phyloP scores from a whole-genome alignment of 2,797 vertebrate species.

The Picus viridis region DNA sequence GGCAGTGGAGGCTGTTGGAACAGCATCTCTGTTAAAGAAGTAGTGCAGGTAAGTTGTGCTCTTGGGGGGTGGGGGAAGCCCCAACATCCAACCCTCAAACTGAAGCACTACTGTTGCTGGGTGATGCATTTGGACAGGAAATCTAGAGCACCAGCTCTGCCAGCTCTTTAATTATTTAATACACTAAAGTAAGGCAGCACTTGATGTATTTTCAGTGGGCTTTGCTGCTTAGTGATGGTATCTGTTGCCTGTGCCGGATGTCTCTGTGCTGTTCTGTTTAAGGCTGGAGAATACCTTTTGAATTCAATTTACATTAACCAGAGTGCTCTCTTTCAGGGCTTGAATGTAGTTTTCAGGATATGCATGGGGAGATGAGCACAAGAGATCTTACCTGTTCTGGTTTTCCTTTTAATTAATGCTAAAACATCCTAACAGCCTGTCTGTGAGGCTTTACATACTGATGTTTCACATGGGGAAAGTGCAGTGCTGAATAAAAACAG shows the following conservation, averaged over 20 bases:
- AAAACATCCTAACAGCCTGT: background rate
- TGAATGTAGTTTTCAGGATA: background rate
- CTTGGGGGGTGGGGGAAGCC: background rate
- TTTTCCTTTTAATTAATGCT: background rate
- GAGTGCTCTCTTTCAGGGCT: background rate
- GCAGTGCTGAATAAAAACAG: background rate
- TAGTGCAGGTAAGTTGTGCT: constrained; percentile 60
- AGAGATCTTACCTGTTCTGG: background rate
- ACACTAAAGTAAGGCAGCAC: constrained; percentile 38
- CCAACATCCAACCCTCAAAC: background rate
- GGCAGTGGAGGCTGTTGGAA: background rate
- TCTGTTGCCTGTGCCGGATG: background rate
- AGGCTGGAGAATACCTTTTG: constrained; percentile 15
- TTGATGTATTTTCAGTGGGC: constrained; percentile 35
- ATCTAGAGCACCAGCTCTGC: background rate
- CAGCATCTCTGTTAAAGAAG: constrained; percentile 18
- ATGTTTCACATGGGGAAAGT: constrained; percentile 2
- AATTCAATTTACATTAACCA: background rate
- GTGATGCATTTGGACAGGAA: background rate
- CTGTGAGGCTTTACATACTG: background rate
- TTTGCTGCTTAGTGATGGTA: constrained; percentile 30
- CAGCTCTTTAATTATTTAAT: constrained; percentile 63
- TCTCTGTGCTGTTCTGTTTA: background rate
- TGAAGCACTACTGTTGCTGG: background rate
- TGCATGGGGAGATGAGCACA: background rate